Base-by-base conservation (phyloP, 1,140 invertebrate genomes). In the Microplitis demolitor region DNA sequence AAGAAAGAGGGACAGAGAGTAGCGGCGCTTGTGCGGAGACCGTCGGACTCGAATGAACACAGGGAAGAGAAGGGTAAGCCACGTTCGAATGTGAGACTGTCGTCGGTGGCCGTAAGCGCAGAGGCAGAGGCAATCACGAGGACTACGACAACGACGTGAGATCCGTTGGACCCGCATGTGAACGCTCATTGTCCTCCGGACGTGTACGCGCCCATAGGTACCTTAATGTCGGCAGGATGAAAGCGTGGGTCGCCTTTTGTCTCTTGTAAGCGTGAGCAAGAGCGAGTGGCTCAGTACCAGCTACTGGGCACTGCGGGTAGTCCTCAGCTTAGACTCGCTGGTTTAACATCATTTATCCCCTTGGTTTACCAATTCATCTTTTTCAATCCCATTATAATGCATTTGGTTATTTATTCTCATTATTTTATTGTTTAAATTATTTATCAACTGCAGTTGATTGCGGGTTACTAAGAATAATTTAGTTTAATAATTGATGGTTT, bases 141-240 rank as follows among this genome's bases (percentile, higher is more conserved):
- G 35, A 53, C 68, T 56, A 69, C 67, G 37, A 68, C 37, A 58
- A 73, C 69, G 77, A 82, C 78, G 80, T 81, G 80, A 81, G 83
- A 83, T 83, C 80, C 80, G 80, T 83, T 84, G 82, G 81, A 82
- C 83, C 83, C 83, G 83, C 82, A 83, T 84, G 78, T 76, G 80
- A 79, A 81, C 79, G 54, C 79, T 82, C 79, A 83, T 83, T 81
- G 82, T 83, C 77, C 37, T 66, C 16, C 34, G 24, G 45, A 70
- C 64, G 64, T 70, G 58, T 62, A 37, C 37, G 39, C 71, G 62
- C 13, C 56, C 61, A 69, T 71, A 67, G 70, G 78, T 79, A 80
- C 80, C 79, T 81, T 80, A 80, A 81, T 79, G 82, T 83, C 82
- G 83, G 83, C 82, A 81, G 66, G 83, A 83, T 83, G 78, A 84